Evolutionary conservation across 2,888 invertebrate species (phyloP), one percentile per base, ranked within the genome.

Genomic region (Flexamia atlantica): DNA sequence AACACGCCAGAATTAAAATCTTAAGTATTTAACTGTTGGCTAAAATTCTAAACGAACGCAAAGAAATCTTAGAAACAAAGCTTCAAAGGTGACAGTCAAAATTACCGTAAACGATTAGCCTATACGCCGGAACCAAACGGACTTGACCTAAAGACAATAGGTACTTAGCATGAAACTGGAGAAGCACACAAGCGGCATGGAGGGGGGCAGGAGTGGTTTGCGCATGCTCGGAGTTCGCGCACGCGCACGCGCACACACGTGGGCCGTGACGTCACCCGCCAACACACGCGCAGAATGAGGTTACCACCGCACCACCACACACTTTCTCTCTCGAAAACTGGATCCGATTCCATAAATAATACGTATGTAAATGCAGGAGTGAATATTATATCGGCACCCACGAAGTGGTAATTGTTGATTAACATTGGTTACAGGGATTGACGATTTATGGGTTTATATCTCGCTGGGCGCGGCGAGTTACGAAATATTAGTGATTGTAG

Each of bases 261-360:
- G 79, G 79, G 79, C 79, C n/a, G 79, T 79, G 79, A 79, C 79
- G 79, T 79, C 79, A 79, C 36, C 23, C 30, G 50, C 32, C 50
- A 72, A 53, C 79, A 50, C 79, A 25, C 36, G n/a, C 79, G 36
- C 79, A 79, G 53, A 28, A 32, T n/a, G 79, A 79, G 36, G 32
- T 36, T 30, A 57, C 32, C 32, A n/a, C 20, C 53, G 20, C 50
- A 23, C 23, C n/a, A n/a, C n/a, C 50, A 25, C 57, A 36, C 57
- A 79, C 79, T 79, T 79, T 79, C 79, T 79, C 79, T 79, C 79
- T 79, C 79, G 25, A 76, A 76, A 76, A 76, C 76, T 76, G 76
- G 76, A 76, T 76, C 76, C 76, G 28, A 76, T 76, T 50, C 76
- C 76, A 76, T 76, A 76, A 76, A 76, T 76, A 76, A 76, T 50